Percentiles rank a stretch among this genome's conserved stretches.
Evolutionary conservation across 2,113 vertebrate genomes (phyloP).

Genomic region (Phalacrocorax aristotelis): DNA sequence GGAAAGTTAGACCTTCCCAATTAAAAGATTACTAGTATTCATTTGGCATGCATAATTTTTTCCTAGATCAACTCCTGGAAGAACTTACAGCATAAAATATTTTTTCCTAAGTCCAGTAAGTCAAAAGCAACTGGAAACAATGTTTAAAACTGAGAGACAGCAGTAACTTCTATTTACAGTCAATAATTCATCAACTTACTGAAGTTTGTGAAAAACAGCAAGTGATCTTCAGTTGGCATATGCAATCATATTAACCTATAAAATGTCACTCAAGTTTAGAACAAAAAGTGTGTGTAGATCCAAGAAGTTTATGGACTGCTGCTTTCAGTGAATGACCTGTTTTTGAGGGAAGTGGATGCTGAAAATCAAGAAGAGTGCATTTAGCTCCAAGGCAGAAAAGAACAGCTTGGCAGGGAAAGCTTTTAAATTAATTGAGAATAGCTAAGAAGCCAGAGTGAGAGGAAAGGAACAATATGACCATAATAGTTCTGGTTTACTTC

Average conservation of each 20-base stretch:
- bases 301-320: neutral
- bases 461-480: neutral
- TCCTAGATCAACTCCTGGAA: neutral
- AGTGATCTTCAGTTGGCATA: neutral
- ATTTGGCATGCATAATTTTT: neutral
- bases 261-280: neutral
- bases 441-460: neutral
- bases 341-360: neutral
- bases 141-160: neutral
- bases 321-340: neutral
- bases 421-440: neutral
- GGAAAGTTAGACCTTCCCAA: neutral
- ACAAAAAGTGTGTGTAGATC: neutral
- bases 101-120: neutral
- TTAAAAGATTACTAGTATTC: neutral
- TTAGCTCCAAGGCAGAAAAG: neutral
- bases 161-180: neutral
- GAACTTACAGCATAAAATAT: neutral
- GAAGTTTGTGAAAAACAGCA: neutral
- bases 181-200: neutral
- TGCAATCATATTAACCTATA: neutral
- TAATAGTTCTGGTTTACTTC: conserved; percentile 10
- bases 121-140: neutral
- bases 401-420: neutral
- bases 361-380: neutral